Evolutionary conservation across 1,140 invertebrate genomes (phyloP), one percentile per base, ranked within the genome.

Genomic region (Maniola jurtina): DNA sequence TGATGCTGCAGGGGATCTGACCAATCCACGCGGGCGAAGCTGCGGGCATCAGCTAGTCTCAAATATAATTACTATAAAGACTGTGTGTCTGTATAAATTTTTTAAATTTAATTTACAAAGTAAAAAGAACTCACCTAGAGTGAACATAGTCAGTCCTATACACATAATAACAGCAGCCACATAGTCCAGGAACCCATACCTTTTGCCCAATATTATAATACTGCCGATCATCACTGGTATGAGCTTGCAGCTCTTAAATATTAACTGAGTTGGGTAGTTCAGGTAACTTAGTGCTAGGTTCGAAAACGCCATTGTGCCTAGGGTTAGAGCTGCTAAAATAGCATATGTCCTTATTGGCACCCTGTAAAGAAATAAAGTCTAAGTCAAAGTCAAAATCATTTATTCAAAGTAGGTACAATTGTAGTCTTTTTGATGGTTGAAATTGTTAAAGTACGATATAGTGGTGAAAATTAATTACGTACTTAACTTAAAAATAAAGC

Each of bases 171-270:
- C 70, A 56, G 97, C 96, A 6, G 98, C 96, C 33, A 95, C 70
- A 85, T 98, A 96, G 91, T 99, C 97, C 57, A 98, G 81, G 6
- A 94, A 86, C 15, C 94, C 94, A 88, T 98, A 98, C 72, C 93
- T 94, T 91, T 98, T 99, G 74, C 95, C 94, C 92, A 98, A 95
- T 80, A 99, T 98, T 16, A 99, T 73, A 71, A 98, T 96, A 69
- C 97, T 96, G 52, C 98, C 98, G 68, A 98, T 94, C 73, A 99
- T 93, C 0, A 99, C 98, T 4, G 98, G 98, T 76, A 99, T 98
- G 0, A 99, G 92, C 91, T 99, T 99, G 82, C 98, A 99, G 83
- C 97, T 98, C 90, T 98, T 98, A 82, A 98, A 98, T 74, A 98
- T 97, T n/a, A 98, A 94, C 90, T 96, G 93, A 1, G 97, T 98